Evolutionary conservation across 1,140 invertebrate species (phyloP), one percentile per base, ranked within the genome.

Genomic region (Cyclina sinensis): DNA sequence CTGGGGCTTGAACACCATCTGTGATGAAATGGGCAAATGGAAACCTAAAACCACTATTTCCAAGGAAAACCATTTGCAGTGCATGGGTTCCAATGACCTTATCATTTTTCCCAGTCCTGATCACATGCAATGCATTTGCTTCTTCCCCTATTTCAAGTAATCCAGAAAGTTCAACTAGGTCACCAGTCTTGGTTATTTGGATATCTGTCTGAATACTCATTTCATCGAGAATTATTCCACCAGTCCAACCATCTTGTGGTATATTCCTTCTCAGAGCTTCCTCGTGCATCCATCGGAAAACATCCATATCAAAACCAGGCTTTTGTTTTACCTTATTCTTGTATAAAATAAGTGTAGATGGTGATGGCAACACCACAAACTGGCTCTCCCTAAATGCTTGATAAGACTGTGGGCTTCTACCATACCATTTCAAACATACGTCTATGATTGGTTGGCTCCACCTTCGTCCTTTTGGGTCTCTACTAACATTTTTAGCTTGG

Each of bases 1-100:
- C 68, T 48, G 82, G 35, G 12, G 73, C 85, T 21, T 82, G 68
- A 1, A 85, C 68, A 43, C 84, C 70, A 14, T 21, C 37, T 9
- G 74, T 79, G 16, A 85, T 43, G 30, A 88, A 91, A 79, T 91
- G 89, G 24, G 90, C 86, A 86, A 90, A 82, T n/a, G 86, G 85
- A 57, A 89, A 90, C 18, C 76, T 16, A 80, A 91, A 90, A 0
- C 89, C 91, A 59, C 43, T 90, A 0, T 88, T 5, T 39, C 89
- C 87, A 24, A 87, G 21, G 48, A 91, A 91, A 0, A 91, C 21
- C 27, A 89, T 78, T 43, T 92, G 88, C 30, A 90, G 7, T 0
- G 85, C 91, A 89, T 91, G 81, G n/a, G 57, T 89, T 16, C 46
- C 88, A n/a, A 89, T 9, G 18, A 3, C 16, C 57, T 51, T 81